Conservation (phyloP, 2,797 vertebrate genomes). For the Psittacula echo region DNA sequence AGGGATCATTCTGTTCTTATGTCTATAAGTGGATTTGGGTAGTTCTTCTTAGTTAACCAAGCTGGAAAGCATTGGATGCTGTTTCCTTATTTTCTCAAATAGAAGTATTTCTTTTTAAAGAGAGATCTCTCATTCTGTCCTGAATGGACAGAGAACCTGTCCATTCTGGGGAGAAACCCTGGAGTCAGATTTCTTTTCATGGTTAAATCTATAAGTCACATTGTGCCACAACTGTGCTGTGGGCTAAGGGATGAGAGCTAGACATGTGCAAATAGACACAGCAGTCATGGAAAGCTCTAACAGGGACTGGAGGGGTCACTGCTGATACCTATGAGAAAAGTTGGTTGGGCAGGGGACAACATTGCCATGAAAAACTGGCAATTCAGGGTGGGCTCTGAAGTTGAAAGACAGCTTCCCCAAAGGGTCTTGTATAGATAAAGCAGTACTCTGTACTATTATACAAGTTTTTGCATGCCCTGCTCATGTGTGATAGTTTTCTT, state of each 20-base stretch:
- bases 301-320: background rate
- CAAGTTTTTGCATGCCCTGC: background rate
- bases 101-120: background rate
- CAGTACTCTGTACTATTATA: accelerated
- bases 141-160: background rate
- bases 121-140: background rate
- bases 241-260: background rate
- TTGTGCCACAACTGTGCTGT: background rate
- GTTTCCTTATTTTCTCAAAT: background rate
- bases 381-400: background rate
- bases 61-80: background rate
- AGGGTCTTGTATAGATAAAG: background rate
- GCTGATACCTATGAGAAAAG: background rate
- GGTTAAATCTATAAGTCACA: background rate
- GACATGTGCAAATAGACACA: background rate
- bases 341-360: accelerated
- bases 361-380: background rate
- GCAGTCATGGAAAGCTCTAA: background rate
- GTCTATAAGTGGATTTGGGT: background rate
- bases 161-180: background rate
- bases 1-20: background rate
- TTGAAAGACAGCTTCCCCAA: background rate
- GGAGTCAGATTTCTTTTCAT: background rate
- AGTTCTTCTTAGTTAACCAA: background rate
- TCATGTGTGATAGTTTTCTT: accelerated